Evolutionary conservation across 2,888 invertebrate species (phyloP).

Genomic region (Scaptomyza parva): DNA sequence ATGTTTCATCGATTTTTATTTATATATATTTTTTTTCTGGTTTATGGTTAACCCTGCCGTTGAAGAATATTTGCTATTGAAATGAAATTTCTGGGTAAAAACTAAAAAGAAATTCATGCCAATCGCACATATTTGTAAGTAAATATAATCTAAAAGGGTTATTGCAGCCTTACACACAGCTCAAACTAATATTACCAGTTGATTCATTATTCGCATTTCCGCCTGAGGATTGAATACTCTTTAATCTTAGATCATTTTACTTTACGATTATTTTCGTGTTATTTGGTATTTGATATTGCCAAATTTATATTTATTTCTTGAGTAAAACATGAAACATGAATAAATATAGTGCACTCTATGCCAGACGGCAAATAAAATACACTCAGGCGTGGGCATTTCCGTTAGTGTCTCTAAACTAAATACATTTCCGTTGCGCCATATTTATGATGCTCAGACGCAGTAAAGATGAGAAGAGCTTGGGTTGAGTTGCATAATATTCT

Average conservation of each 20-base stretch:
- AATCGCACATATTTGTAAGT: neutral
- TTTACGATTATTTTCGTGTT: constrained; percentile 6
- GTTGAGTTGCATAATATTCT: constrained; percentile 7
- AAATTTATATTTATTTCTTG: constrained; percentile 24
- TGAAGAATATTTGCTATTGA: neutral
- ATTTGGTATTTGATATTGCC: constrained; percentile 22
- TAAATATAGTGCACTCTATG: constrained; percentile 15
- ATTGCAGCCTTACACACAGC: neutral
- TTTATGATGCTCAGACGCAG: constrained; percentile 36
- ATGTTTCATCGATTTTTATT: neutral
- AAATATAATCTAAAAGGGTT: constrained; percentile 8
- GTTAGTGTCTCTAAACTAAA: constrained; percentile 56
- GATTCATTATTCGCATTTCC: constrained; percentile 55
- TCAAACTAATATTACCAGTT: constrained; percentile 26
- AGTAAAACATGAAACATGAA: constrained; percentile 25
- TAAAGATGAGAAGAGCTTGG: constrained; percentile 6
- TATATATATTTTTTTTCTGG: neutral
- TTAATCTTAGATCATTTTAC: neutral
- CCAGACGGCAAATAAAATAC: constrained; percentile 56
- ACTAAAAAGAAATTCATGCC: neutral
- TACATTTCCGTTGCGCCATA: constrained; percentile 64
- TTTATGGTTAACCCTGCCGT: neutral
- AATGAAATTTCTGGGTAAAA: neutral
- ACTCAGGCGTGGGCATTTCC: constrained; percentile 62
- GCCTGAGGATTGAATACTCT: constrained; percentile 20